These are phyloP conservation scores for Nymphalis io DNA, from an alignment of 1,140 invertebrate genomes.

Conservation along the genomic window DNA sequence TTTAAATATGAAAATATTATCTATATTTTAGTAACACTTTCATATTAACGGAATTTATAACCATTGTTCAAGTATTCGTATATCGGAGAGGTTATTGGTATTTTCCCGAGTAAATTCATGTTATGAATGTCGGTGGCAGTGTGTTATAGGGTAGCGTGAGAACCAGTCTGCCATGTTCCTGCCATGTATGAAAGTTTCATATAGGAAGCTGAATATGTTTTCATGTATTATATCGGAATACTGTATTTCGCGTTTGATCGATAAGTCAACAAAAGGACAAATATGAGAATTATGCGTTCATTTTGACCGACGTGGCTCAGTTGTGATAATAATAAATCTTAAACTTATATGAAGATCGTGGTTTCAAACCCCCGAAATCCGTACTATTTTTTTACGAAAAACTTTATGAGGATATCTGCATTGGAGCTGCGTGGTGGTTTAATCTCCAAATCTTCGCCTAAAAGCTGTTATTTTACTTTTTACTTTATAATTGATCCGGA, in stretches of 20 bases:
- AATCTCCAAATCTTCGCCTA: no score
- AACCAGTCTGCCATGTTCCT: constrained; percentile 48
- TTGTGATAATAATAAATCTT: no score
- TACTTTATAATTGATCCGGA: no score
- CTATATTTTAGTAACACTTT: no score
- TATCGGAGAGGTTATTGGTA: constrained; percentile 26
- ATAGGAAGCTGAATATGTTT: constrained; percentile 36
- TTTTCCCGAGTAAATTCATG: constrained; percentile 33
- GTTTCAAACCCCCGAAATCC: no score
- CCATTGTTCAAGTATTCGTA: background rate
- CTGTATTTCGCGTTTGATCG: constrained; percentile 1
- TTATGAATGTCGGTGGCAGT: constrained; percentile 41
- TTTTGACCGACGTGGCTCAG: background rate
- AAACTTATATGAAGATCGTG: no score
- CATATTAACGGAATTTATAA: constrained; percentile 6
- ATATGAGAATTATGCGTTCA: background rate
- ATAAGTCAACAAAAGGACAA: background rate
- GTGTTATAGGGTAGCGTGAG: constrained; percentile 37
- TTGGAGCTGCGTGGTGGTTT: no score
- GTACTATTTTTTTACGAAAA: no score
- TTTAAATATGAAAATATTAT: no score
- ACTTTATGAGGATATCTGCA: no score
- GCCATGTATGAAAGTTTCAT: constrained; percentile 44
- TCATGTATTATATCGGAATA: constrained; percentile 8
- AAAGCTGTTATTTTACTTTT: no score